Percentiles rank a stretch among this genome's conserved stretches.
phyloP scores from a whole-genome alignment of 2,797 vertebrate genomes.

The Ptychobarbus kaznakovi region DNA sequence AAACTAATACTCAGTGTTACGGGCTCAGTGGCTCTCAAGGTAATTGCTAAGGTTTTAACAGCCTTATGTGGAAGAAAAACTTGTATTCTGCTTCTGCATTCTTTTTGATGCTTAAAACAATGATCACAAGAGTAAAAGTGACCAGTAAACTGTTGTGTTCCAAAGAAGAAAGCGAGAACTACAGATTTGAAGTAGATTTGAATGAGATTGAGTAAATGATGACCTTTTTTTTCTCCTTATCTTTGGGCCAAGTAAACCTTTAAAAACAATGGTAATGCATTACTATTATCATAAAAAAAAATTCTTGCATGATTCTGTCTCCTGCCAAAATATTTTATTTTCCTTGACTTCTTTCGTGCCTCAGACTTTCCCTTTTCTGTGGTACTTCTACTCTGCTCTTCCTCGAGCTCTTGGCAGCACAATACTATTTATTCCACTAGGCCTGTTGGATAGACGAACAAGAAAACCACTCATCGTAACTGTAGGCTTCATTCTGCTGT shows the following conservation, averaged over 20 bases:
- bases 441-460: slow-evolving; percentile 85
- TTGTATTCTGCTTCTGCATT: not conserved
- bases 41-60: not conserved
- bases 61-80: not conserved
- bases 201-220: not conserved
- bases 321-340: not conserved
- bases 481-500: slow-evolving; percentile 88
- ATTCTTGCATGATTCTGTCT: not conserved
- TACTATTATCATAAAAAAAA: not conserved
- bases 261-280: not conserved
- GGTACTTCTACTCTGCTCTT: slow-evolving; percentile 96
- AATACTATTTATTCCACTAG: slow-evolving; percentile 86
- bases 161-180: not conserved
- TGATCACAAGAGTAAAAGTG: not conserved
- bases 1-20: too few relatives aligned
- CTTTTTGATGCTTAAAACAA: not conserved
- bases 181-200: not conserved
- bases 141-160: not conserved
- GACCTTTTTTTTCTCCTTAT: too few relatives aligned
- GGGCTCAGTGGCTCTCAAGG: too few relatives aligned
- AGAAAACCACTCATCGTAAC: slow-evolving; percentile 79
- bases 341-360: slow-evolving; percentile 72
- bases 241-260: not conserved
- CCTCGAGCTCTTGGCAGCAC: slow-evolving; percentile 90
- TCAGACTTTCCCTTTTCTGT: slow-evolving; percentile 91